Base-by-base conservation (phyloP, 1,140 invertebrate genomes). In the Bombus difficillimus region DNA sequence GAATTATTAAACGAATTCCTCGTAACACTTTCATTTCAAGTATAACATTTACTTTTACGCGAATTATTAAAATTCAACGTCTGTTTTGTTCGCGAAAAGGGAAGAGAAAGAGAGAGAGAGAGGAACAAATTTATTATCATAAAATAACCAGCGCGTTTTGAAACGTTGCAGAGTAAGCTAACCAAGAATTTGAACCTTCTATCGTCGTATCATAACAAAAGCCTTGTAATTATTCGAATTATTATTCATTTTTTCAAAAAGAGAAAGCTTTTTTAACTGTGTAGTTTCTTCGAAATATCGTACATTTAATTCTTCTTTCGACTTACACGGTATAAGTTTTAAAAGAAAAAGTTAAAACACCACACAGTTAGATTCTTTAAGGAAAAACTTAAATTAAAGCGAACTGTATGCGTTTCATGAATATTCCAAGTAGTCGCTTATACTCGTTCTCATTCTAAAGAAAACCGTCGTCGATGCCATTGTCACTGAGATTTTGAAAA, bases 391-490 rank as follows among this genome's bases (percentile, higher is more conserved):
- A 77, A 66, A 76, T 76, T 77, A 68, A 77, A 76, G 34, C 69
- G 53, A 81, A 81, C 39, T 53, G 32, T 43, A 34, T 57, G 25
- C 57, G 73, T 75, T 83, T 83, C 81, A 83, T 83, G 82, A 83
- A 83, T 83, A 83, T 83, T 83, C 82, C 62, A 57, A 69, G 74
- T 37, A 69, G 73, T 59, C 74, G 75, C 37, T 78, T 83, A 74
- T 74, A 81, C 80, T 81, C 28, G 69, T 62, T 39, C 68, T 74
- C 66, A 37, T 59, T 81, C 66, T 41, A n/a, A 77, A 37, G 76
- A 69, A 71, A 80, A 84, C 72, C 86, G 88, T 88, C 72, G 81
- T 77, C 83, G 83, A 87, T 73, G 82, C 73, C 81, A 82, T 85
- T 82, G 81, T 74, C 34, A 64, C 83, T 68, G 69, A 81, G 81